Evolutionary conservation across 2,113 vertebrate genomes (phyloP).

Genomic region (Pholis gunnellus): DNA sequence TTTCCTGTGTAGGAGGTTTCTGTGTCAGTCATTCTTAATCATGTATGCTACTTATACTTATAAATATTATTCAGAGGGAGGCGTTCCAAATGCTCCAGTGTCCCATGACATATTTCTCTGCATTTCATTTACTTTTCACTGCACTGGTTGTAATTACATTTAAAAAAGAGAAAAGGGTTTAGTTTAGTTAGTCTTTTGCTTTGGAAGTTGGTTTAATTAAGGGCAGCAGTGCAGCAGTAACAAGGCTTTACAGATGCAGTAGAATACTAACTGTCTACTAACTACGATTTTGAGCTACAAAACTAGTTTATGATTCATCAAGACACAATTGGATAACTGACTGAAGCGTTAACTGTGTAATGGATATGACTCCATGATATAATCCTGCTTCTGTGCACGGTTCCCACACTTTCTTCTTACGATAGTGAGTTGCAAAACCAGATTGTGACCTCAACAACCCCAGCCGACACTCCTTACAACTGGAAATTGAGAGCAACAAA

Average conservation of each 20-base stretch:
- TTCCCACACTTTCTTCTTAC: conserved; percentile 41
- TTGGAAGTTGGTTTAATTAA: neutral
- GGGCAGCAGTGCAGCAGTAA: neutral
- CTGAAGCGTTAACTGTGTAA: neutral
- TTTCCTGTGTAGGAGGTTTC: conserved; percentile 2
- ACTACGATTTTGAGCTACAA: neutral
- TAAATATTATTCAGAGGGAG: neutral
- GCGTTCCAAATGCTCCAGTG: neutral
- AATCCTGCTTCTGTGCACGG: neutral
- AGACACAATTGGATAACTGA: neutral
- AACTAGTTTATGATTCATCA: conserved; percentile 12
- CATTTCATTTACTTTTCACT: conserved; percentile 5
- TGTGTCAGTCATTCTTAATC: neutral
- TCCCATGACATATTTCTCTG: neutral
- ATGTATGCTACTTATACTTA: neutral
- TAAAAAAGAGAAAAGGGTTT: neutral
- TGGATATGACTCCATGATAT: neutral
- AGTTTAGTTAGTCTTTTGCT: neutral
- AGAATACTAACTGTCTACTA: neutral
- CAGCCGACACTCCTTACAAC: conserved; percentile 57
- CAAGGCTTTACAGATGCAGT: neutral
- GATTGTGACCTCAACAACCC: conserved; percentile 52
- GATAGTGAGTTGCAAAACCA: conserved; percentile 64
- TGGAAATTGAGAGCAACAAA: conserved; percentile 20
- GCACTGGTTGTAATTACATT: neutral